A percentile compares a stretch with the other conserved stretches of the same genome.
phyloP scores from a whole-genome alignment of 2,797 vertebrate genomes.

The Sebastes glaucus region DNA sequence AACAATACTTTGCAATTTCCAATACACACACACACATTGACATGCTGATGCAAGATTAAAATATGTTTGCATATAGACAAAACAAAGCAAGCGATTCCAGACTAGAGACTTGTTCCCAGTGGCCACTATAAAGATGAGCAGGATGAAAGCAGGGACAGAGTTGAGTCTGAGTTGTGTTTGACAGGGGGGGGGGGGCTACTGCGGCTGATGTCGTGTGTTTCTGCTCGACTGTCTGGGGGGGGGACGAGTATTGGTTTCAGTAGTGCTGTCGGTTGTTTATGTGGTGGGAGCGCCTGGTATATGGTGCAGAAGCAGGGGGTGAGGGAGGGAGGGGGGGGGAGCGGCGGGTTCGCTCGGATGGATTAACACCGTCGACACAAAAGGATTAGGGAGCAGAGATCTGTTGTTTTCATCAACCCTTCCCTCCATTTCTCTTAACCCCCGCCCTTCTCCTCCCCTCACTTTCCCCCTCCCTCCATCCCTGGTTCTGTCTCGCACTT shows the following conservation, averaged over 20 bases:
- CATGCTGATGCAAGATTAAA: constrained; percentile 48
- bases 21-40: constrained; percentile 1
- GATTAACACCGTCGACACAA: constrained; percentile 82
- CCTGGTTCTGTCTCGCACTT: constrained; percentile 29
- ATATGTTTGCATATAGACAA: constrained; percentile 58
- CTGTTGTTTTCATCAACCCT: constrained; percentile 80
- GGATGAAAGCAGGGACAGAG: constrained; percentile 60
- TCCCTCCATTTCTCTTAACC: constrained; percentile 74
- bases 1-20: constrained; percentile 27
- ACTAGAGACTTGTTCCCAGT: constrained; percentile 29
- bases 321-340: not conserved
- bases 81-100: constrained; percentile 31
- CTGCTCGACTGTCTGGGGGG: constrained; percentile 45
- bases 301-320: constrained; percentile 42
- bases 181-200: constrained; percentile 5
- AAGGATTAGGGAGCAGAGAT: constrained; percentile 78
- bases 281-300: constrained; percentile 41
- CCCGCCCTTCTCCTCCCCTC: constrained; percentile 41
- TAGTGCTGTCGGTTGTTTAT: constrained; percentile 63
- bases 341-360: constrained; percentile 45
- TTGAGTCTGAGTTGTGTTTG: constrained; percentile 62
- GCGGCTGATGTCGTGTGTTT: constrained; percentile 7
- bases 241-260: constrained; percentile 52
- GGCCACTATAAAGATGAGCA: constrained; percentile 30
- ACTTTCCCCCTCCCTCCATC: constrained; percentile 40